Evolutionary conservation across 2,888 invertebrate genomes (phyloP).

Genomic region (Nomada ruficornis): DNA sequence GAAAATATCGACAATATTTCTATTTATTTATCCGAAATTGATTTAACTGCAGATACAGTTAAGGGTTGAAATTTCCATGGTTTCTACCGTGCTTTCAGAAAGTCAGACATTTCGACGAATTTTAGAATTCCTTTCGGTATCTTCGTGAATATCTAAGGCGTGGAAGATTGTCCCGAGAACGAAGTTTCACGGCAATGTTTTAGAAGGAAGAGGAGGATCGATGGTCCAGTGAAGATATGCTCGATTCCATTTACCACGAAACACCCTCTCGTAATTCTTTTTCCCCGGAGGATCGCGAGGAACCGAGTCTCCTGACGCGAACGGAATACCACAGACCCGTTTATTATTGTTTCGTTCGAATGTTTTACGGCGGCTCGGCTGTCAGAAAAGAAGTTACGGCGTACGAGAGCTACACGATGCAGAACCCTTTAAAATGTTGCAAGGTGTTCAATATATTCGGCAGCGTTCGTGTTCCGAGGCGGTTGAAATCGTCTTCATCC

Average conservation of each 20-base stretch:
- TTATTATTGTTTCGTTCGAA: conserved; percentile 46
- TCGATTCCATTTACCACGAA: not conserved
- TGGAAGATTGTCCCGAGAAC: too few species aligned
- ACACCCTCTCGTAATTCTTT: conserved; percentile 1
- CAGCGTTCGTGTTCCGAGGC: conserved; percentile 42
- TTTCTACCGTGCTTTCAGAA: too few species aligned
- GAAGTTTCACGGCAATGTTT: too few species aligned
- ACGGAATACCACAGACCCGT: conserved; percentile 6
- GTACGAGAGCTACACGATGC: conserved; percentile 30
- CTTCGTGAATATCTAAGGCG: too few species aligned
- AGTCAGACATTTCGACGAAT: too few species aligned
- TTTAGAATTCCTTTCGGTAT: too few species aligned
- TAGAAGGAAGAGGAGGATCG: not conserved
- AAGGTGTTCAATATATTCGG: conserved; percentile 53
- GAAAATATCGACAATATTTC: too few species aligned
- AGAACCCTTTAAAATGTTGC: conserved; percentile 36
- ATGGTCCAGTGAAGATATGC: not conserved
- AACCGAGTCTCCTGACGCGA: conserved; percentile 11
- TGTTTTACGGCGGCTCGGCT: conserved; percentile 36
- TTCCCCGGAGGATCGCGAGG: not conserved
- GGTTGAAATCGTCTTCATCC: conserved; percentile 56
- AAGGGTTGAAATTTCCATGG: too few species aligned
- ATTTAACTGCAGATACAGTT: too few species aligned
- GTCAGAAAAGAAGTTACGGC: conserved; percentile 41
- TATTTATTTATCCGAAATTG: too few species aligned